These are phyloP conservation scores for Halictus ligatus DNA, from an alignment of 2,888 invertebrate species.

Conservation along the genomic window DNA sequence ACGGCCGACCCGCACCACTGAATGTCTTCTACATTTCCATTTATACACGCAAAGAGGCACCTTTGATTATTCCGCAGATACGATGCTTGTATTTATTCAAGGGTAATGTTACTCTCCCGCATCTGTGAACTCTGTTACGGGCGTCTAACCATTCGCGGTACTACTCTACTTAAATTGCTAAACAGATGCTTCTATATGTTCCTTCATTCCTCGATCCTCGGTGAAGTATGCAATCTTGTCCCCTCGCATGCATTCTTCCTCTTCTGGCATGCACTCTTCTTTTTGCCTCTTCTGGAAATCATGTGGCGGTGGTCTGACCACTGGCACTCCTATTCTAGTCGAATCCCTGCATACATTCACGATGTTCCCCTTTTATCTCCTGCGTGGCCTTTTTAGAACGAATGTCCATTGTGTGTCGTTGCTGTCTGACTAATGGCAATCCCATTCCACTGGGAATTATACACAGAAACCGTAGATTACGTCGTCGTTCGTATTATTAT, in stretches of 20 bases:
- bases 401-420: not conserved
- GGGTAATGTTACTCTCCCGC: not conserved
- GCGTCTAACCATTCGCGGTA: not conserved
- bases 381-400: not conserved
- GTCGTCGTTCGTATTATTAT: not conserved
- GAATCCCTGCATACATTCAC: not conserved
- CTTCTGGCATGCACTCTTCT: too few species aligned
- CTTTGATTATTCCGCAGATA: not conserved
- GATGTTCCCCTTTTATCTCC: not conserved
- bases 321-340: not conserved
- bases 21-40: not conserved
- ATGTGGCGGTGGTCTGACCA: not conserved
- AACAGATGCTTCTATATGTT: not conserved
- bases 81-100: not conserved
- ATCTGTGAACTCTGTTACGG: not conserved
- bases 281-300: not conserved
- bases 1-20: not conserved
- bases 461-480: not conserved
- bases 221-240: not conserved
- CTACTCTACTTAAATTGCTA: constrained; percentile 10
- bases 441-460: not conserved
- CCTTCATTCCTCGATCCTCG: not conserved
- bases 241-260: too few species aligned
- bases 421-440: not conserved
- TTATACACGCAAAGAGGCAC: not conserved